Percentiles rank a stretch among this genome's conserved stretches.
Evolutionary conservation across 2,113 vertebrate genomes (phyloP).

Genomic region (Sander vitreus): DNA sequence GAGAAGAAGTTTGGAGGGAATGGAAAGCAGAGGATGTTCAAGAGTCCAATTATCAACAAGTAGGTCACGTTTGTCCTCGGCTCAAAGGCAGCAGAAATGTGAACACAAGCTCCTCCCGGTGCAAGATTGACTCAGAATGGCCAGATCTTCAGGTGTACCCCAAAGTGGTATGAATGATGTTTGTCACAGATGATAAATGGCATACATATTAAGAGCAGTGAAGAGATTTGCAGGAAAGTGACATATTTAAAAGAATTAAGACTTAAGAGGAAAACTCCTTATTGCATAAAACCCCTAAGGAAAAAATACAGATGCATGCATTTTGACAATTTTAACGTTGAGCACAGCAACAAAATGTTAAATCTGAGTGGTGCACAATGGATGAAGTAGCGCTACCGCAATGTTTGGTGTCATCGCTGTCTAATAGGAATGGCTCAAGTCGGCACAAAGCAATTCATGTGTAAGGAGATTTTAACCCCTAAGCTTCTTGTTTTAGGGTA

Average conservation of each 20-base stretch:
- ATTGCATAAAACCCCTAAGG: neutral
- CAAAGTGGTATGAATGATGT: neutral
- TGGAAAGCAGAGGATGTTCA: constrained; percentile 56
- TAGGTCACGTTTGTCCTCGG: constrained; percentile 44
- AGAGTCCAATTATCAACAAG: constrained; percentile 62
- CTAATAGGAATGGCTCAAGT: neutral
- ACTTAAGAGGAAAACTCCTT: neutral
- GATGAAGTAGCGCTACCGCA: neutral
- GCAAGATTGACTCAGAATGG: constrained; percentile 1
- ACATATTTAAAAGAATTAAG: neutral
- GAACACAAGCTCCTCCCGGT: constrained; percentile 60
- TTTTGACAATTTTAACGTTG: neutral
- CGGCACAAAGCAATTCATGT: neutral
- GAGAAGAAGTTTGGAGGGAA: constrained; percentile 44
- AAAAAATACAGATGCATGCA: neutral
- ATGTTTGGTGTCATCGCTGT: neutral
- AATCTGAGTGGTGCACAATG: neutral
- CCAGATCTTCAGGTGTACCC: neutral
- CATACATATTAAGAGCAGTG: neutral
- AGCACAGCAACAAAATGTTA: neutral
- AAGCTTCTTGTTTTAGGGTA: too few relatives aligned
- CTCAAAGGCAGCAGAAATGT: constrained; percentile 14
- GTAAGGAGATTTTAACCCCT: neutral
- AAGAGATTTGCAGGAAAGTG: neutral
- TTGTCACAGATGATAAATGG: neutral